phyloP scores from a whole-genome alignment of 2,797 vertebrate genomes.

The Megalops cyprinoides region DNA sequence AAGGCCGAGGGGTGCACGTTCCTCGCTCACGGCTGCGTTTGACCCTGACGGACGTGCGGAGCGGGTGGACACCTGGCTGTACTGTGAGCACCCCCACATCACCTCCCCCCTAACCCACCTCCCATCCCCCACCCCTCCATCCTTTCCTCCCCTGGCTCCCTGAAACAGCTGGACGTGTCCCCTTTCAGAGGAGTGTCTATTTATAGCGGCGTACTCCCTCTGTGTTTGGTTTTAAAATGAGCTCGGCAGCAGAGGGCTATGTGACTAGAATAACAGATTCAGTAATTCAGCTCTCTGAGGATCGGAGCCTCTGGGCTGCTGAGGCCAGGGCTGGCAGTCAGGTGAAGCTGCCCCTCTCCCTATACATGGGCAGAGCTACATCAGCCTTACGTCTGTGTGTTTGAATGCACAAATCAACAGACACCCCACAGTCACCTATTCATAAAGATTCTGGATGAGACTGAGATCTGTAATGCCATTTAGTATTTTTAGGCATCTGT shows the following conservation, averaged over 20 bases:
- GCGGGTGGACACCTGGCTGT: not conserved
- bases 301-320: not conserved
- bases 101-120: conserved; percentile 13
- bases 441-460: not conserved
- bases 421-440: no score
- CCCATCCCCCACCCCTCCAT: conserved; percentile 42
- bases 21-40: not conserved
- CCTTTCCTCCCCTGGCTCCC: conserved; percentile 27
- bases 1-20: not conserved
- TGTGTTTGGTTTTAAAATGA: conserved; percentile 59
- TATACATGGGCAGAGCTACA: no score
- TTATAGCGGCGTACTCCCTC: conserved; percentile 59
- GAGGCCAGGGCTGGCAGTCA: not conserved
- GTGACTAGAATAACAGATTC: conserved; percentile 44
- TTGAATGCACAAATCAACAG: no score
- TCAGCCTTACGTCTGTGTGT: no score
- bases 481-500: not conserved
- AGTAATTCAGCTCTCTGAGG: conserved; percentile 32
- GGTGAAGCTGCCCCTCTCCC: not conserved
- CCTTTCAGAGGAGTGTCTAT: conserved; percentile 57
- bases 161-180: conserved; percentile 44
- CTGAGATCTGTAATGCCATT: not conserved
- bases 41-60: not conserved
- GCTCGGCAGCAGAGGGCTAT: conserved; percentile 47
- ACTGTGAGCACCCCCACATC: conserved; percentile 13